Base-by-base conservation (phyloP, 2,888 invertebrate species). In the Eupithecia exiguata region DNA sequence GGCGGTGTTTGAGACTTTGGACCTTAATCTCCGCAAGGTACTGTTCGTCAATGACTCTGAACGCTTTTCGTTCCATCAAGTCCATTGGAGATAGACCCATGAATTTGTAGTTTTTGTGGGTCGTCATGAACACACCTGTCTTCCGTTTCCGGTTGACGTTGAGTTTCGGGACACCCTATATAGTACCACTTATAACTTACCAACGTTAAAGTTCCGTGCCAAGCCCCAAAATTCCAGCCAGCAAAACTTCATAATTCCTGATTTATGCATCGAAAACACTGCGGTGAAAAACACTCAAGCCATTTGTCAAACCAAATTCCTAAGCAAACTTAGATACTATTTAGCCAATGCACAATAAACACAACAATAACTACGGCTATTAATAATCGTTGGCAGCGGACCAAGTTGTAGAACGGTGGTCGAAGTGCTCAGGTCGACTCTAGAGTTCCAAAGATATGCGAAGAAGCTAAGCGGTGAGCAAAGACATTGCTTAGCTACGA, bases 371-470 rank as follows among this genome's bases (percentile, higher is more conserved):
- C 73, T 80, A 74, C 71, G 75, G 78, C 85, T 81, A 87, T 87
- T 88, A 87, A 88, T 87, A 89, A 86, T 84, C 83, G 79, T 85
- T 89, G 89, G 89, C 88, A 84, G 81, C 77, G 77, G 82, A 87
- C 89, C 89, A 89, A 90, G 81, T 87, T 82, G 81, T 85, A 84
- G 84, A 84, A 83, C 79, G 86, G 84, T 86, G 78, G 82, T 82
- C 79, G 82, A 84, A 87, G 84, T 84, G 83, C 83, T 84, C 80
- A 81, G 78, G 82, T 81, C 78, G 81, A 84, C 81, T 83, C 81
- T 76, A 85, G 25, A 58, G 58, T 25, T 58, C 14, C 58, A 25
- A 35, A 62, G 62, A 62, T 62, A 62, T 62, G 62, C 62, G 30
- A 62, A 35, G 35, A 62, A 86, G 68, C 84, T 62, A 62, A 30